Conservation (phyloP, 2,888 invertebrate genomes). For the Epiblema foenella region DNA sequence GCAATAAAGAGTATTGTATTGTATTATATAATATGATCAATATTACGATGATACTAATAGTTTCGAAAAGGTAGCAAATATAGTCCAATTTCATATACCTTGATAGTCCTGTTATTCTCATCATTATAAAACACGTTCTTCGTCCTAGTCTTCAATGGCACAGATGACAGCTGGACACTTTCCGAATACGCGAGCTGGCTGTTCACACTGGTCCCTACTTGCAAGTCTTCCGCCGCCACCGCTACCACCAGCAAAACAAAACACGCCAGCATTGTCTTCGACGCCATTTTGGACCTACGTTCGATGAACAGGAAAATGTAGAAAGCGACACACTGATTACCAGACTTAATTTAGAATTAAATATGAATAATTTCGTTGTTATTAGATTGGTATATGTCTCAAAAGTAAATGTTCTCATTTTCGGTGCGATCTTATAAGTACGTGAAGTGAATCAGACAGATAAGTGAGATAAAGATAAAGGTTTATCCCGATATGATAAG, state of each 20-base stretch:
- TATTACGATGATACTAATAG: no score
- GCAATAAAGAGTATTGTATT: no score
- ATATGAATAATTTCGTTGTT: neutral
- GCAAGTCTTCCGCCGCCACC: constrained; percentile 55
- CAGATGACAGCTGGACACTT: constrained; percentile 61
- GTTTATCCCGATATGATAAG: constrained; percentile 1
- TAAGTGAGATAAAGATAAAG: constrained; percentile 18
- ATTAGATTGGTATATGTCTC: neutral
- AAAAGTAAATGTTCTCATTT: neutral
- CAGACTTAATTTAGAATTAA: neutral
- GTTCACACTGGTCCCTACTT: constrained; percentile 62
- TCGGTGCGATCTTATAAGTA: neutral
- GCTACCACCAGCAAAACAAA: constrained; percentile 47
- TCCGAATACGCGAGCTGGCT: constrained; percentile 61
- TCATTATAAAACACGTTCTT: constrained; percentile 73
- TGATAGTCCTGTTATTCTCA: constrained; percentile 60
- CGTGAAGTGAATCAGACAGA: constrained; percentile 4
- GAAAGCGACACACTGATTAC: neutral
- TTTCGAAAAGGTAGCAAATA: neutral
- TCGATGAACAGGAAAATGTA: neutral
- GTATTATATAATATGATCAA: no score
- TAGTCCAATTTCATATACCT: constrained; percentile 55
- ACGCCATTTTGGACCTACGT: constrained; percentile 45
- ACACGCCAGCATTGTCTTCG: constrained; percentile 26
- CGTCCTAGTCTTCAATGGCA: constrained; percentile 62